A percentile compares a stretch with the other conserved stretches of the same genome.
These are phyloP conservation scores for Sparus aurata DNA, from an alignment of 2,797 vertebrate species.

Conservation along the genomic window DNA sequence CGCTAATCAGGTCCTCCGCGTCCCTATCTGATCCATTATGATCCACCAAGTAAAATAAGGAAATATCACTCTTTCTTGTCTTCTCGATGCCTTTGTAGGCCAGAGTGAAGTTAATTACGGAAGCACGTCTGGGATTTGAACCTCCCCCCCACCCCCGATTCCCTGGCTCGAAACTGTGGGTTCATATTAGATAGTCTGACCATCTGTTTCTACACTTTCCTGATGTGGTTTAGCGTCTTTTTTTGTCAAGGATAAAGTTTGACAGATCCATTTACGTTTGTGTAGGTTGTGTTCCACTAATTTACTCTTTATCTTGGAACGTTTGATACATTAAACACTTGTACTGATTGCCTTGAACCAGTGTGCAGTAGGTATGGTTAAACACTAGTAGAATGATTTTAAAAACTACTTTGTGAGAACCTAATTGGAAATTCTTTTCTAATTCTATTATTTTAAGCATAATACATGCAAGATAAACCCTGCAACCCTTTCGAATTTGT, in stretches of 20 bases:
- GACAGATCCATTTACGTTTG: neutral
- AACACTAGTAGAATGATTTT: neutral
- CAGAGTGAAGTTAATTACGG: constrained; percentile 47
- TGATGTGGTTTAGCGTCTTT: neutral
- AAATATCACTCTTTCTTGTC: constrained; percentile 36
- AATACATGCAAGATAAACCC: neutral
- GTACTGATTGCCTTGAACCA: neutral
- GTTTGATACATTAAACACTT: neutral
- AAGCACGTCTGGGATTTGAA: constrained; percentile 46
- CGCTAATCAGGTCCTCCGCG: constrained; percentile 60
- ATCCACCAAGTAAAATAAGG: constrained; percentile 57
- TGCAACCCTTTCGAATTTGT: neutral
- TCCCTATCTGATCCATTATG: constrained; percentile 67
- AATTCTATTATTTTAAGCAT: neutral
- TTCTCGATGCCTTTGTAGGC: constrained; percentile 9
- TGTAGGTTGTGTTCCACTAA: neutral
- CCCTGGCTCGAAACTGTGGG: constrained; percentile 3
- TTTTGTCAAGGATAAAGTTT: neutral
- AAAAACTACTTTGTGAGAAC: neutral
- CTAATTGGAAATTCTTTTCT: constrained; percentile 12
- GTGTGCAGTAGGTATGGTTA: neutral
- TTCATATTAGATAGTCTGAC: constrained; percentile 36
- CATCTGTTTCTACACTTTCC: constrained; percentile 25
- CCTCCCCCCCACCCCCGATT: constrained; percentile 3
- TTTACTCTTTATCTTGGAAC: neutral